Conservation (phyloP, 2,113 vertebrate species). For the Calidris pygmaea region DNA sequence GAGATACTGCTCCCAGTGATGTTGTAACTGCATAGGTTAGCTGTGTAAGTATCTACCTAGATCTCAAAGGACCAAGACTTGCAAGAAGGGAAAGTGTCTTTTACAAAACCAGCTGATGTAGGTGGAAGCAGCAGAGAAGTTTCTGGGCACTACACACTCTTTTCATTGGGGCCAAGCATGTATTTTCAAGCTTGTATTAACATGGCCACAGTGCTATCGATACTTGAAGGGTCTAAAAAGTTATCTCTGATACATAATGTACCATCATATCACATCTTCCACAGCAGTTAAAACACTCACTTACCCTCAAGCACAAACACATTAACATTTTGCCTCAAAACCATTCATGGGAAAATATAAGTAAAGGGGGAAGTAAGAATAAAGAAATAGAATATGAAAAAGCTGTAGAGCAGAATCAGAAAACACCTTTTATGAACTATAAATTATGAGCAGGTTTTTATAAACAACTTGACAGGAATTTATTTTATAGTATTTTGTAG, state of each 20-base stretch:
- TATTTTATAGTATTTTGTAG: neutral
- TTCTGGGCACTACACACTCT: neutral
- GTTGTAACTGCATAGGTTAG: neutral
- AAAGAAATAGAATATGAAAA: neutral
- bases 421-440: neutral
- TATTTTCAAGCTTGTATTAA: neutral
- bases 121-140: neutral
- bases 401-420: neutral
- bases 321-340: neutral
- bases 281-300: neutral
- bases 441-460: neutral
- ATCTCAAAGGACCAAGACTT: neutral
- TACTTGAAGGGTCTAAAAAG: neutral
- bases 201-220: neutral
- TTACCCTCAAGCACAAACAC: neutral
- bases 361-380: neutral
- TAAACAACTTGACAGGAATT: neutral
- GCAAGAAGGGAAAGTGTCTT: neutral
- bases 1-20: neutral
- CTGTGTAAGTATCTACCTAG: neutral
- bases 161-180: neutral
- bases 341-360: neutral
- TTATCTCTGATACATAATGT: accelerated
- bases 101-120: neutral
- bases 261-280: neutral